Evolutionary conservation across 2,888 invertebrate species (phyloP), one percentile per base, ranked within the genome.

Genomic region (Andrena bicolor): DNA sequence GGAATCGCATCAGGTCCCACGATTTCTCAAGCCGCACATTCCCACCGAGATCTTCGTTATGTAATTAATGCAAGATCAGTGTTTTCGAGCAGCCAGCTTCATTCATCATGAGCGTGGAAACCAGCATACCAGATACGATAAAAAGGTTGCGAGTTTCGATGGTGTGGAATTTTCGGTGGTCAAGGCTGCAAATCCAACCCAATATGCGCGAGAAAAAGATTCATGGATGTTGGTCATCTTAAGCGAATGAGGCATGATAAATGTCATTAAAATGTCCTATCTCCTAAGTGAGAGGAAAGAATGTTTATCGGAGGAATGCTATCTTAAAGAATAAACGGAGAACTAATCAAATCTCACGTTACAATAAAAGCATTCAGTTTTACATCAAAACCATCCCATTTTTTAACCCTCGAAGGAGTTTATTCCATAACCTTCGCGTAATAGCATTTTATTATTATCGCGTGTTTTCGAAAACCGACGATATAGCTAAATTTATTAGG

Each of bases 131-230:
- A 58, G 63, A 51, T 32, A 13, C 20, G 28, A 20, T 32, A 10
- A 69, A 72, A 74, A 79, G 68, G 41, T 41, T 66, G 48, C 48
- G 16, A 26, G 41, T 74, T 61, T 66, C 13, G 26, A 32, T 2
- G n/a, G n/a, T 70, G 26, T 51, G 51, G 61, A 69, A 70, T 53
- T 26, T 16, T 20, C 20, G 6, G 4, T 26, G 2, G 16, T 5
- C 85, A 86, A 85, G 84, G 85, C 71, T 78, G 26, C 20, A 28
- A 35, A 30, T 53, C 26, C 28, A 41, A 30, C 20, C 30, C 61
- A 26, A 10, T 20, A 20, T 1, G 1, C 10, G 8, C 20, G 16
- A 20, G 6, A 30, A 10, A 13, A 28, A 20, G 23, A 65, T 32
- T 7, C 10, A 10, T n/a, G 48, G 26, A 60, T 60, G 8, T 58